Conservation (phyloP, 2,113 vertebrate species). For the Sitta europaea region DNA sequence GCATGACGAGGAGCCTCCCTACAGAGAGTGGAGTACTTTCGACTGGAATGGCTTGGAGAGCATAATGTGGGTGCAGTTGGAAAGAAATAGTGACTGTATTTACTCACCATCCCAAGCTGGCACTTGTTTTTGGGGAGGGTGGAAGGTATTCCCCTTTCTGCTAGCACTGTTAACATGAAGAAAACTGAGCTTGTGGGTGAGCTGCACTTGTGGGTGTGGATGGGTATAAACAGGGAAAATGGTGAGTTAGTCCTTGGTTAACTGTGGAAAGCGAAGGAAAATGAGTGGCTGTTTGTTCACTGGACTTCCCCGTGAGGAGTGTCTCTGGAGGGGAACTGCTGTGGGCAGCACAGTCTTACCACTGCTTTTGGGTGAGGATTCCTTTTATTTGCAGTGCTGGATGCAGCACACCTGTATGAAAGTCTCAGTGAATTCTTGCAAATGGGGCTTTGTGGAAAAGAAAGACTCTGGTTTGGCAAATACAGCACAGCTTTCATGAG, state of each 20-base stretch:
- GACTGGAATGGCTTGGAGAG: background rate
- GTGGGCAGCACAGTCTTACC: background rate
- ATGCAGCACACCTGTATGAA: background rate
- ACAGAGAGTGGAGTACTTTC: background rate
- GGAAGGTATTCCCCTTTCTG: background rate
- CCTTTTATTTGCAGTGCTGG: background rate
- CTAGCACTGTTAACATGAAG: background rate
- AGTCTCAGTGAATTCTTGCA: background rate
- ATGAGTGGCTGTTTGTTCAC: background rate
- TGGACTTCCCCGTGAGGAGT: background rate
- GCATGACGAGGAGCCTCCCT: background rate
- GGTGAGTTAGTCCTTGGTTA: background rate
- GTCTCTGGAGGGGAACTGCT: background rate
- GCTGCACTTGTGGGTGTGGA: background rate
- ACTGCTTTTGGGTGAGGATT: background rate
- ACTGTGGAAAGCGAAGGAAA: background rate
- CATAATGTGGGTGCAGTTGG: background rate
- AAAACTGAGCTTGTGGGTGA: background rate
- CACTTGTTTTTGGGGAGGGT: background rate
- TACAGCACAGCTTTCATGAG: background rate
- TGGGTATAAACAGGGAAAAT: background rate
- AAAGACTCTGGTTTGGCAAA: background rate
- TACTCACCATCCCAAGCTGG: background rate
- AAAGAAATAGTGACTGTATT: background rate
- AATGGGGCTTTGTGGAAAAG: background rate